Evolutionary conservation across 35 echinoderm and acorn worm species (phyloP).

Genomic region (Eucidaris tribuloides): DNA sequence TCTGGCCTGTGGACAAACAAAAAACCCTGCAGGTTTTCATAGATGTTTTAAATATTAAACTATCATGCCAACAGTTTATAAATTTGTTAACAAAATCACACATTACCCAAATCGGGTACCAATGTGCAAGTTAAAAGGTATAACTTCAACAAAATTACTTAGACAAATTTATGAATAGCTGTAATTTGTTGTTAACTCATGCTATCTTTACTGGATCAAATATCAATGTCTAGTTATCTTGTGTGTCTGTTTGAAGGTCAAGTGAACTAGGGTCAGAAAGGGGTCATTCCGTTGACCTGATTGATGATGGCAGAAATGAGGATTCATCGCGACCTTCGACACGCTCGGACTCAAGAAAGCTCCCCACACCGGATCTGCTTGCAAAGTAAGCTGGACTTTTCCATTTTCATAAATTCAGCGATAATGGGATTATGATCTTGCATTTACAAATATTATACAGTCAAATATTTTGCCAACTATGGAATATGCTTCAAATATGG

Average conservation of each 20-base stretch:
- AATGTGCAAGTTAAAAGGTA: not conserved
- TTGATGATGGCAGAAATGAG: slow-evolving; percentile 42
- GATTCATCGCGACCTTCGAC: slow-evolving; percentile 49
- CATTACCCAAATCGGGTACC: not conserved
- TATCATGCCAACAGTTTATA: not conserved
- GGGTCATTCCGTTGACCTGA: slow-evolving; percentile 59
- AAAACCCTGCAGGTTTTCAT: no score
- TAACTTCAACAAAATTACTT: not conserved
- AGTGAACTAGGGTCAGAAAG: slow-evolving; percentile 44
- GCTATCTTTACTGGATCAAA: no score
- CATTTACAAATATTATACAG: no score
- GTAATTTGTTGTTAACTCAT: no score
- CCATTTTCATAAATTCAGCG: no score
- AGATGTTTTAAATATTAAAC: not conserved
- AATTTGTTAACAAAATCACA: not conserved
- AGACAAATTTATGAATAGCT: no score
- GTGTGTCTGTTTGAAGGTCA: no score
- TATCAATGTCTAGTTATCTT: no score
- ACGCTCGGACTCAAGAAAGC: slow-evolving; percentile 55
- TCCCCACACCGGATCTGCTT: slow-evolving; percentile 87
- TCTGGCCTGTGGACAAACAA: no score
- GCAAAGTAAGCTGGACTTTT: slow-evolving; percentile 89
- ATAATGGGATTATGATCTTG: no score
- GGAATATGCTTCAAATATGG: no score
- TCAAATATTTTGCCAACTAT: no score